A percentile compares a stretch with the other conserved stretches of the same genome.
Evolutionary conservation across 2,797 vertebrate genomes (phyloP).

Genomic region (Aulostomus chinensis): DNA sequence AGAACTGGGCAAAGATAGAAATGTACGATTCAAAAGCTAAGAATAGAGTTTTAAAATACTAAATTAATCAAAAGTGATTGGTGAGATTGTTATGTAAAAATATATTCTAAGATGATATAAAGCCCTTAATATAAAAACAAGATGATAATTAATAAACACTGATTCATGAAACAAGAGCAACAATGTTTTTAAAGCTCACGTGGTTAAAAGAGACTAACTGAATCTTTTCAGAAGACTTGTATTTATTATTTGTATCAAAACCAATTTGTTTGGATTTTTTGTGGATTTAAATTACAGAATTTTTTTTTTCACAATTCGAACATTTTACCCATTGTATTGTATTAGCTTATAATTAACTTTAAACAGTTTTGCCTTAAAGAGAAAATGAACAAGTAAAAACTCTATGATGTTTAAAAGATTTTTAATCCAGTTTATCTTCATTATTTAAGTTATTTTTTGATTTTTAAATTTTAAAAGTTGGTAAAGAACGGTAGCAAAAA

Average conservation of each 20-base stretch:
- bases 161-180: too few species aligned
- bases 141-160: too few species aligned
- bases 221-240: too few species aligned
- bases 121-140: too few species aligned
- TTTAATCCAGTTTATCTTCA: background rate
- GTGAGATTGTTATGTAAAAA: background rate
- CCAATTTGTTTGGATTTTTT: too few species aligned
- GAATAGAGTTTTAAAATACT: constrained; percentile 11
- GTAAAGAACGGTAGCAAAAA: too few species aligned
- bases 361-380: background rate
- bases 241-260: too few species aligned
- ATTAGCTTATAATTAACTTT: too few species aligned
- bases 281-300: background rate
- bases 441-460: background rate
- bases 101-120: background rate
- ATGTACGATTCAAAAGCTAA: constrained; percentile 20
- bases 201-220: too few species aligned
- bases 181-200: too few species aligned
- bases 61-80: background rate
- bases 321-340: background rate
- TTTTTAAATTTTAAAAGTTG: background rate
- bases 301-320: background rate
- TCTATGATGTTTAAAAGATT: background rate
- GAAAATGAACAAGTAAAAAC: background rate
- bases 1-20: constrained; percentile 4